Base-by-base conservation (phyloP, 2,888 invertebrate species). In the Xylocampa areola region DNA sequence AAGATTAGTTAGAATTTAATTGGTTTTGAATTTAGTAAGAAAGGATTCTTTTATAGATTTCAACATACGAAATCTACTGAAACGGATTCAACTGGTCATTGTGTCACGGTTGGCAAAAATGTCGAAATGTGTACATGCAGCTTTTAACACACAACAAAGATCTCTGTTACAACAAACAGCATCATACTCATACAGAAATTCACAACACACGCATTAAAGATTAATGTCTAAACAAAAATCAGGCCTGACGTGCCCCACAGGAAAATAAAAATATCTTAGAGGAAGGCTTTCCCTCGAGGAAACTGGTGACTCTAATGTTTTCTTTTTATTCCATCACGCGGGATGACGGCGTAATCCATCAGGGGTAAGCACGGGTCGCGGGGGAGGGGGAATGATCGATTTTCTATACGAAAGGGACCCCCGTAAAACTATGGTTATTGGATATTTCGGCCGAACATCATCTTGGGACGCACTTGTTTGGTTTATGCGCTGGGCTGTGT, bases 371-470 rank as follows among this genome's bases (percentile, higher is more conserved):
- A 47, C 36, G 44, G 55, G 50, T 36, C 59, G 73, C 72, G 77
- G 79, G 77, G 79, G 73, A n/a, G n/a, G 77, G 79, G 77, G 71
- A 63, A 66, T 85, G 86, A 91, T 92, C 91, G 91, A 91, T 92
- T 88, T 89, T 85, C 83, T 81, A 84, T 85, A 80, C 80, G 58
- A 73, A 75, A 80, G 81, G 84, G 83, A 81, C 76, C 84, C 84
- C 81, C 82, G 84, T 86, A 81, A 91, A 92, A 93, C 92, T 93
- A 92, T 91, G 88, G 89, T 88, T 91, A 92, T 92, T 90, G 88
- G 90, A 88, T 89, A 87, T 89, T 91, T 89, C 79, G 81, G 80
- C 80, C 75, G 76, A 81, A 81, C 81, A 82, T 83, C 84, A 82
- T 83, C 84, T 83, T 78, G 84, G 81, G 80, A 82, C 80, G 80